These are phyloP conservation scores for Stictonetta naevosa DNA, from an alignment of 2,113 vertebrate species.

Conservation along the genomic window DNA sequence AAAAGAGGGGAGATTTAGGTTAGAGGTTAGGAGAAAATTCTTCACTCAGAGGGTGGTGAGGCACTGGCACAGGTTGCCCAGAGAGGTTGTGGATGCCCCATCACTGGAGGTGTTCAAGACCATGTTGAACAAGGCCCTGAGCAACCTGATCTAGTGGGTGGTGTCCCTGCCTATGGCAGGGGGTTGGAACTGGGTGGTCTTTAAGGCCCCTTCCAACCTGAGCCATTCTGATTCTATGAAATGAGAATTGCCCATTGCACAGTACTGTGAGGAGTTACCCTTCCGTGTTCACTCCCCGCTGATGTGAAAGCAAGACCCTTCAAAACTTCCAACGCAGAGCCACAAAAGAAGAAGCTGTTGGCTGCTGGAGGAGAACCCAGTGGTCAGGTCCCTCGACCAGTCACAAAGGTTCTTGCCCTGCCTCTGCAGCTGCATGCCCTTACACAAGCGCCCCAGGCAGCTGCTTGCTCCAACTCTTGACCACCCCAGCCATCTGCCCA, in stretches of 20 bases:
- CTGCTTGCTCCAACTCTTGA: not conserved
- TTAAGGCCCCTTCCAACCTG: too few species aligned
- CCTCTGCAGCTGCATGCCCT: not conserved
- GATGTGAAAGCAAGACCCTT: not conserved
- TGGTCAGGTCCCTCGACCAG: accelerated
- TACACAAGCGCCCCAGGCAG: accelerated
- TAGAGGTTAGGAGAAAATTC: too few species aligned
- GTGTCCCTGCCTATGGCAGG: too few species aligned
- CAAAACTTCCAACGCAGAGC: not conserved
- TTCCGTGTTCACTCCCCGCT: not conserved
- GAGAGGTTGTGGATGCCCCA: too few species aligned
- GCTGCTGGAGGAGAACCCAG: not conserved
- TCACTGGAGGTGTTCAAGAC: too few species aligned
- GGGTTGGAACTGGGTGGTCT: too few species aligned
- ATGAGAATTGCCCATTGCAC: not conserved
- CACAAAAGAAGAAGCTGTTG: not conserved
- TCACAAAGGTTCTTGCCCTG: not conserved
- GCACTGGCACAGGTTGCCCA: too few species aligned
- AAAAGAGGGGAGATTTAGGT: too few species aligned
- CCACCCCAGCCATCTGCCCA: not conserved
- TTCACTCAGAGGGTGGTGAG: too few species aligned
- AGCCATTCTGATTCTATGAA: not conserved
- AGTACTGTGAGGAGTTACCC: not conserved
- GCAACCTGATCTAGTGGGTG: too few species aligned
- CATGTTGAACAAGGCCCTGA: too few species aligned